These are phyloP conservation scores for Archaeoteleia sp. DNA, from an alignment of 2,888 invertebrate species.

Conservation along the genomic window DNA sequence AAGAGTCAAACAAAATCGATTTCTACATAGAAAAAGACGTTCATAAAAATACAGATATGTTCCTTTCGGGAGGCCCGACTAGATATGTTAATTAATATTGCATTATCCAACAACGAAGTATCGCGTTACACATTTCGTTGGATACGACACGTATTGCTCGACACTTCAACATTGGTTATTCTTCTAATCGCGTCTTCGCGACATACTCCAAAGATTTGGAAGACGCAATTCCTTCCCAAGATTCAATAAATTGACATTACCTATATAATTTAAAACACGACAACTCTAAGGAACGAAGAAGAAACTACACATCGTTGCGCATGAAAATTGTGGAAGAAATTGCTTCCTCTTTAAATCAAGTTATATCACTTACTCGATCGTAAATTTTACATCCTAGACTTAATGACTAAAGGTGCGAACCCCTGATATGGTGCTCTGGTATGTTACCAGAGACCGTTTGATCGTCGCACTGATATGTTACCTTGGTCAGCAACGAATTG, in stretches of 20 bases:
- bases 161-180: conserved; percentile 31
- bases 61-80: conserved; percentile 45
- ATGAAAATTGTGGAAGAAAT: conserved; percentile 4
- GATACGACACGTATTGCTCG: conserved; percentile 48
- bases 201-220: conserved; percentile 26
- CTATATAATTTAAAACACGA: background rate
- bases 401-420: conserved; percentile 60
- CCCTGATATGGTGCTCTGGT: conserved; percentile 62
- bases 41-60: conserved; percentile 71
- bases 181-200: conserved; percentile 18
- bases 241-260: background rate
- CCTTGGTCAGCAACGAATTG: conserved; percentile 72
- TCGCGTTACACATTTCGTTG: conserved; percentile 24
- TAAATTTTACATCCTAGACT: conserved; percentile 64
- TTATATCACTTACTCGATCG: conserved; percentile 19
- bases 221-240: conserved; percentile 21
- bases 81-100: conserved; percentile 48
- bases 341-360: conserved; percentile 20
- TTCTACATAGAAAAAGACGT: conserved; percentile 64
- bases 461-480: conserved; percentile 70
- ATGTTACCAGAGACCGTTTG: conserved; percentile 59
- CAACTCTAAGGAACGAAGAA: no score
- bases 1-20: conserved; percentile 50
- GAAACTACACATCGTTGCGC: background rate
- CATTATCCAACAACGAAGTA: conserved; percentile 32